Percentiles rank a stretch among this genome's conserved stretches.
phyloP scores from a whole-genome alignment of 2,113 vertebrate genomes.

The Struthidea cinerea region DNA sequence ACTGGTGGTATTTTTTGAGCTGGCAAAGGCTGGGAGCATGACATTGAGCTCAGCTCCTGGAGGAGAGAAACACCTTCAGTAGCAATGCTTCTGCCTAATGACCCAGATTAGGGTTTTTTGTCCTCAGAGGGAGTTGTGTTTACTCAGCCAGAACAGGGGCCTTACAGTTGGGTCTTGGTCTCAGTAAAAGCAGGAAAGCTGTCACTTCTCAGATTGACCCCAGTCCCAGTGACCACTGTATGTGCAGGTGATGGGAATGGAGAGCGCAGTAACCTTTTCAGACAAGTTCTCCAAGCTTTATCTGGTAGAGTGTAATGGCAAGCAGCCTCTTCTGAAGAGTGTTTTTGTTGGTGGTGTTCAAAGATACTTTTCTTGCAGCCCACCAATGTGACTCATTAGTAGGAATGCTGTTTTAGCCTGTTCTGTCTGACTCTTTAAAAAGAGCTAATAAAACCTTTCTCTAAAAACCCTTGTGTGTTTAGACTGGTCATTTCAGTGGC shows the following conservation, averaged over 20 bases:
- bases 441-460: not conserved
- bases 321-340: not conserved
- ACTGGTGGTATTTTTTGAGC: not conserved
- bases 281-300: not conserved
- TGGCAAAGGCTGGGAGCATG: not conserved
- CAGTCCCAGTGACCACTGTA: not conserved
- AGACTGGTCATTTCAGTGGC: not conserved
- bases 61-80: not conserved
- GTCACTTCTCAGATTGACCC: not conserved
- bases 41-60: not conserved
- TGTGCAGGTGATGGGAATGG: not conserved
- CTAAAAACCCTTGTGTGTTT: not conserved
- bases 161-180: rapidly evolving
- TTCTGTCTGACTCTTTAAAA: not conserved
- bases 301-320: not conserved
- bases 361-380: not conserved
- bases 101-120: not conserved
- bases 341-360: not conserved
- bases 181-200: not conserved
- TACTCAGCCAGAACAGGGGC: not conserved
- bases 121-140: not conserved
- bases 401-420: not conserved
- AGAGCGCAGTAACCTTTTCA: not conserved
- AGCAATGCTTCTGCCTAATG: not conserved
- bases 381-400: not conserved